Percentiles rank a stretch among this genome's conserved stretches.
Conservation (phyloP, 2,113 vertebrate genomes). For the Phodopus roborovskii region DNA sequence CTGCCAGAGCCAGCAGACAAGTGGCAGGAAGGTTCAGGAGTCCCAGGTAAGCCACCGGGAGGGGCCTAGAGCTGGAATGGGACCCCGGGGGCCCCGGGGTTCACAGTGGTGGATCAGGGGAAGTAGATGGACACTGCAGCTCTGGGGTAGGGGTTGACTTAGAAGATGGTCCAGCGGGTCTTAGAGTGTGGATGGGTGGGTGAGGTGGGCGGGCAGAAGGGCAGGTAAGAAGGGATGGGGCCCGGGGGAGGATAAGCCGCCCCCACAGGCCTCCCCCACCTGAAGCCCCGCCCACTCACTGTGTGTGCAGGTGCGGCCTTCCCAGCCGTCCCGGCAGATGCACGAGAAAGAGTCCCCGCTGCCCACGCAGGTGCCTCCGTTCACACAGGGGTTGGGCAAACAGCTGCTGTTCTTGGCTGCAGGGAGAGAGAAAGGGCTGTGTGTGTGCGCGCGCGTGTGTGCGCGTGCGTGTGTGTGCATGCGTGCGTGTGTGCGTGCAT, state of each 20-base stretch:
- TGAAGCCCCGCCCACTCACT: constrained; percentile 86
- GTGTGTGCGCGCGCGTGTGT: background rate
- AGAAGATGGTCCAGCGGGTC: too few relatives aligned
- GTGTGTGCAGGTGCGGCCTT: constrained; percentile 93
- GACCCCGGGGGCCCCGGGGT: background rate
- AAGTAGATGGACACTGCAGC: background rate
- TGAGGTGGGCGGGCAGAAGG: background rate
- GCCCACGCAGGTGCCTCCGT: constrained; percentile 96
- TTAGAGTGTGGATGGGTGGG: background rate
- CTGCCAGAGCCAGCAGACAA: background rate
- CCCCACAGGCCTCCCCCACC: background rate
- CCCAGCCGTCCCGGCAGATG: constrained; percentile 98
- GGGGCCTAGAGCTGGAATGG: background rate
- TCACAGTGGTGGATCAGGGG: background rate
- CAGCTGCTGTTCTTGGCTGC: constrained; percentile 95
- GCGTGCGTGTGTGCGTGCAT: too few relatives aligned
- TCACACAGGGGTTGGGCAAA: constrained; percentile 93
- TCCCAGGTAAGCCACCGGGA: background rate
- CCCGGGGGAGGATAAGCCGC: accelerated
- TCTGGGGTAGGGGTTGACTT: background rate
- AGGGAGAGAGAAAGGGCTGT: accelerated
- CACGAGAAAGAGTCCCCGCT: constrained; percentile 93
- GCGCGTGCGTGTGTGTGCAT: too few relatives aligned
- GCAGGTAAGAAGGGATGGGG: background rate
- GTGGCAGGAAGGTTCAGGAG: background rate